Evolutionary conservation across 1,140 invertebrate genomes (phyloP).

Genomic region (Melanaphis sacchari): DNA sequence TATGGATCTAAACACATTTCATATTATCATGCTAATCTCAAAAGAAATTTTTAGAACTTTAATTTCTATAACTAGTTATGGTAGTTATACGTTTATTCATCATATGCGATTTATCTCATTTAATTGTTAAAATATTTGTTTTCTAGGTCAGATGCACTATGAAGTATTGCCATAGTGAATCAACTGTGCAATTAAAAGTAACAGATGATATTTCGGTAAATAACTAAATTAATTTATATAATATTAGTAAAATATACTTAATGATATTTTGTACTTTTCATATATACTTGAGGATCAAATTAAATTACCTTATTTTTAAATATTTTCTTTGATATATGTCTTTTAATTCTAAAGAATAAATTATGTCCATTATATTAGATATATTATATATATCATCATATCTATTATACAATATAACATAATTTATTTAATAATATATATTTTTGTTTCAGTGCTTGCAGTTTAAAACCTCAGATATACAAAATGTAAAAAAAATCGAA

Average conservation of each 20-base stretch:
- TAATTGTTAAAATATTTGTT: not conserved
- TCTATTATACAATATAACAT: not conserved
- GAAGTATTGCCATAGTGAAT: conserved; percentile 36
- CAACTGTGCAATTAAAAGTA: conserved; percentile 37
- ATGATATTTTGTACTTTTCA: no score
- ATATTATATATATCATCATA: no score
- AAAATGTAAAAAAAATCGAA: conserved; percentile 50
- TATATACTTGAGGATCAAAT: not conserved
- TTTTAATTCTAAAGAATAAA: not conserved
- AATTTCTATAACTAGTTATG: not conserved
- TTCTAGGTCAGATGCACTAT: conserved; percentile 45
- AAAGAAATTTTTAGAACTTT: not conserved
- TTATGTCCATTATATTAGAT: not conserved
- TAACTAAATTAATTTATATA: not conserved
- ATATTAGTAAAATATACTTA: not conserved
- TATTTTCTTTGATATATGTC: not conserved
- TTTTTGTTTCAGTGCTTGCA: conserved; percentile 41
- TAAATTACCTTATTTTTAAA: not conserved
- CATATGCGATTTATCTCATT: not conserved
- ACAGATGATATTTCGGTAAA: conserved; percentile 46
- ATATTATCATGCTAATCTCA: not conserved
- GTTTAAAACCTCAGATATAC: conserved; percentile 50
- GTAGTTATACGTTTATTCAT: not conserved
- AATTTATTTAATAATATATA: not conserved
- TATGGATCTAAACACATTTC: not conserved